A percentile compares a stretch with the other conserved stretches of the same genome.
These are phyloP conservation scores for Clarias batrachus DNA, from an alignment of 2,113 vertebrate genomes.

Conservation along the genomic window DNA sequence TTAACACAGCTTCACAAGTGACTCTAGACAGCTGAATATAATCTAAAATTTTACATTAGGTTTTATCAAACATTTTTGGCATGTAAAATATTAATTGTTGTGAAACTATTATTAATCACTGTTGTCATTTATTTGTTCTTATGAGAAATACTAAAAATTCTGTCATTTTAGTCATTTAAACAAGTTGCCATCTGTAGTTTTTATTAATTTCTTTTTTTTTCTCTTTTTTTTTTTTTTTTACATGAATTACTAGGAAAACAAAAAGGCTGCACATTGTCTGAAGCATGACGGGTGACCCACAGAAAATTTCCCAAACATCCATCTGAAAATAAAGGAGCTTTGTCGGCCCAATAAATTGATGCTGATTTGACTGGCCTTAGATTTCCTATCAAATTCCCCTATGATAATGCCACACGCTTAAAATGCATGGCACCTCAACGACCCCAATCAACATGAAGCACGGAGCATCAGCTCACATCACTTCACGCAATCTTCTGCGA, in stretches of 20 bases:
- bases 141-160: neutral
- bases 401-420: conserved; percentile 13
- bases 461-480: neutral
- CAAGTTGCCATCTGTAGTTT: neutral
- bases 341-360: neutral
- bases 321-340: neutral
- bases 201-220: too few species aligned
- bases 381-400: conserved; percentile 17
- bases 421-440: neutral
- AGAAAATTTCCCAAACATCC: neutral
- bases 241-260: neutral
- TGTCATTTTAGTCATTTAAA: neutral
- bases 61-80: neutral
- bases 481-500: neutral
- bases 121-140: neutral
- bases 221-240: neutral
- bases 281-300: neutral
- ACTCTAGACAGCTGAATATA: conserved; percentile 1
- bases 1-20: conserved; percentile 4
- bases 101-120: neutral
- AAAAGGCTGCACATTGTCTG: neutral
- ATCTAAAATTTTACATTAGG: neutral
- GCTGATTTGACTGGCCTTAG: neutral
- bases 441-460: conserved; percentile 10
- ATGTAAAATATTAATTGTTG: neutral